Percentiles rank a stretch among this genome's conserved stretches.
Evolutionary conservation across 2,888 invertebrate species (phyloP).

Genomic region (Baccha elongata): DNA sequence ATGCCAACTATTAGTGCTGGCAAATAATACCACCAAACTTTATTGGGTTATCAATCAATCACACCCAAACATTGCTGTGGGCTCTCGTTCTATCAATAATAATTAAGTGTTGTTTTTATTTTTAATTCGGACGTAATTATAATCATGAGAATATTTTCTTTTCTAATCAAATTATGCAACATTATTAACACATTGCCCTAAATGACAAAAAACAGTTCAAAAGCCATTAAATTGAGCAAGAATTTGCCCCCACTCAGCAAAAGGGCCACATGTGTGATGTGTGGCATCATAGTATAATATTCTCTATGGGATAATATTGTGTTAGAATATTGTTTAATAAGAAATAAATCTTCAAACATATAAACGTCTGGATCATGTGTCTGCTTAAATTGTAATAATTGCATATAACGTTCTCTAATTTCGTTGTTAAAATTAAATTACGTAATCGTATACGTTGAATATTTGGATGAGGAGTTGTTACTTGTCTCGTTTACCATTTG

Average conservation of each 20-base stretch:
- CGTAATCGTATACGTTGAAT: conserved; percentile 22
- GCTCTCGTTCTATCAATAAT: no score
- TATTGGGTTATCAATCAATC: no score
- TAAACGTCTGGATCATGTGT: conserved; percentile 13
- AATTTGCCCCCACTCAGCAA: not conserved
- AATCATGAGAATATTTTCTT: no score
- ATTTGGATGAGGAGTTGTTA: conserved; percentile 28
- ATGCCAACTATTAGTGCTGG: no score
- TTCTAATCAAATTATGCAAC: no score
- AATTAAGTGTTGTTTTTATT: no score
- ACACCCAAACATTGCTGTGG: no score
- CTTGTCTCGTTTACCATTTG: conserved; percentile 3
- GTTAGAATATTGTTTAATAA: conserved; percentile 3
- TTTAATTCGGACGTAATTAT: no score
- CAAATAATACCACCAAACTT: no score
- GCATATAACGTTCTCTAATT: conserved; percentile 37
- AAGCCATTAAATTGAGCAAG: conserved; percentile 4
- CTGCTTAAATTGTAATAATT: conserved; percentile 53
- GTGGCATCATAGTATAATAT: not conserved
- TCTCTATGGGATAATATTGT: conserved; percentile 4
- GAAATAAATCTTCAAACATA: conserved; percentile 18
- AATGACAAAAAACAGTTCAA: conserved; percentile 4
- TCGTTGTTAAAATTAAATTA: conserved; percentile 48
- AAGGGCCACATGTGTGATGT: not conserved
- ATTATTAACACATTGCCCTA: conserved; percentile 19